Percentiles rank a stretch among this genome's conserved stretches.
Conservation (phyloP, 2,888 invertebrate genomes). For the Dinocampus coccinellae region DNA sequence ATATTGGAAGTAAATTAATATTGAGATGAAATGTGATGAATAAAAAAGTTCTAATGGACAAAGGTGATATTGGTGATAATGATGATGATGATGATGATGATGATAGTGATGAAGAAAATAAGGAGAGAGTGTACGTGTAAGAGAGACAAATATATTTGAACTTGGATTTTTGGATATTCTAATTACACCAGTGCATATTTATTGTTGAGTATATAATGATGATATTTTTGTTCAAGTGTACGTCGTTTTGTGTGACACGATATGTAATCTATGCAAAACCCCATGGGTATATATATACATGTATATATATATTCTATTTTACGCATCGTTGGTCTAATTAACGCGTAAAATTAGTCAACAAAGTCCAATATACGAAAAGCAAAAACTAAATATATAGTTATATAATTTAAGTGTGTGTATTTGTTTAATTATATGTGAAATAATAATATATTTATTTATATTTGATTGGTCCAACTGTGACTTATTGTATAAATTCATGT, state of each 20-base stretch:
- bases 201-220: constrained; percentile 16
- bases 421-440: not conserved
- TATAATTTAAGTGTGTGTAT: not conserved
- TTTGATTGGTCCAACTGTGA: constrained; percentile 20
- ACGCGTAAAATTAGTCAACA: constrained; percentile 38
- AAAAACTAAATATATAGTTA: not conserved
- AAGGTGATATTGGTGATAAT: too few species aligned
- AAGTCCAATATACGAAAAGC: constrained; percentile 3
- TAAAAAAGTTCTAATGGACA: too few species aligned
- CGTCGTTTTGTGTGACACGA: constrained; percentile 22
- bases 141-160: not conserved
- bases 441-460: not conserved
- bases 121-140: not conserved
- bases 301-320: constrained; percentile 48
- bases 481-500: constrained; percentile 18
- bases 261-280: constrained; percentile 42
- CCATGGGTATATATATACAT: constrained; percentile 27
- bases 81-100: too few species aligned
- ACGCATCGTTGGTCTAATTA: constrained; percentile 53
- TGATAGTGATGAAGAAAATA: too few species aligned
- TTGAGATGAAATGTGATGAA: too few species aligned
- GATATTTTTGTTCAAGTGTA: constrained; percentile 28
- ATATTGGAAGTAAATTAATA: constrained; percentile 3
- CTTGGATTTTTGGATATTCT: constrained; percentile 29
- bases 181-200: constrained; percentile 19